These are phyloP conservation scores for Tribolium freemani DNA, from an alignment of 2,888 invertebrate species.

Conservation along the genomic window DNA sequence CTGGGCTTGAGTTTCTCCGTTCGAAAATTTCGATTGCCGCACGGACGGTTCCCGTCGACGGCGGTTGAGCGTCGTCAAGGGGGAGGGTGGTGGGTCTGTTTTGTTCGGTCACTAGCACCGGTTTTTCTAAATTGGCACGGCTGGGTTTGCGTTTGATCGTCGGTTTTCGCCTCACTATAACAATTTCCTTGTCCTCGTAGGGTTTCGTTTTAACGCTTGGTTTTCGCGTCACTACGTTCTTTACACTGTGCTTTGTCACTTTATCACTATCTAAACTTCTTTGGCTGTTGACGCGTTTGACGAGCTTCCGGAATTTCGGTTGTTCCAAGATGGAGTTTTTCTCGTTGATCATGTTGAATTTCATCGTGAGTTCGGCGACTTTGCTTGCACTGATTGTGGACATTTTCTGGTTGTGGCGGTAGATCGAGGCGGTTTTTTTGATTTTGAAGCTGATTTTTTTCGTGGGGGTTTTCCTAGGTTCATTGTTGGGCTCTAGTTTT, in stretches of 20 bases:
- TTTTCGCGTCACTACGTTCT: constrained; percentile 65
- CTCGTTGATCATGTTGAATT: constrained; percentile 76
- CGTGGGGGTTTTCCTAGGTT: constrained; percentile 63
- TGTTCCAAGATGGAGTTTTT: constrained; percentile 69
- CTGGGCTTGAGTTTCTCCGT: constrained; percentile 54
- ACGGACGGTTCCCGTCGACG: constrained; percentile 54
- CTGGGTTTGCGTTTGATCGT: constrained; percentile 44
- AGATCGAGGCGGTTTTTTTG: constrained; percentile 69
- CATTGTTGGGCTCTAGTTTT: constrained; percentile 44
- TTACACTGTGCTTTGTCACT: constrained; percentile 56
- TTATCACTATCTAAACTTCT: constrained; percentile 50
- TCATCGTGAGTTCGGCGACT: constrained; percentile 78
- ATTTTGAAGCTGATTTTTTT: constrained; percentile 76
- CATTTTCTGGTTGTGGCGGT: constrained; percentile 68
- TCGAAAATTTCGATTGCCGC: constrained; percentile 65
- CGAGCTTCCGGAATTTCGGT: constrained; percentile 70
- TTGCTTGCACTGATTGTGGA: constrained; percentile 72
- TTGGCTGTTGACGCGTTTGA: constrained; percentile 66
- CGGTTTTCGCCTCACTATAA: constrained; percentile 49
- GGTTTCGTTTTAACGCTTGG: constrained; percentile 69
- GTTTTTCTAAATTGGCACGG: constrained; percentile 46
- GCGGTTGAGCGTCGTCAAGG: constrained; percentile 22
- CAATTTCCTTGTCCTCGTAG: constrained; percentile 50
- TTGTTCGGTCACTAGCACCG: constrained; percentile 52
- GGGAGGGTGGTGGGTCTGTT: constrained; percentile 44